Percentiles rank a stretch among this genome's conserved stretches.
Evolutionary conservation across 2,888 invertebrate species (phyloP).

Genomic region (Thymelicus lineola): DNA sequence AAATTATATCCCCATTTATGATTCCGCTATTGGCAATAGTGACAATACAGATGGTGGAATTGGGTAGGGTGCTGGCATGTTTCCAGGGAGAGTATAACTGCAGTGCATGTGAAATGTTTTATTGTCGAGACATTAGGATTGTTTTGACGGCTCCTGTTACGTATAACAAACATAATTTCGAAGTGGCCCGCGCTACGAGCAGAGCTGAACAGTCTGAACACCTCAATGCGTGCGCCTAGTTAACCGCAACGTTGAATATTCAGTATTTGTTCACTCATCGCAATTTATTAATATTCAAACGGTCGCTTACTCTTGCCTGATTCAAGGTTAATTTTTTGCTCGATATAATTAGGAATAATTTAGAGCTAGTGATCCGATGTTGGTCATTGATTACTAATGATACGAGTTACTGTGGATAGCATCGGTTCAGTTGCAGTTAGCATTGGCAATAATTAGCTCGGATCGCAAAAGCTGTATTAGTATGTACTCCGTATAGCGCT

Average conservation of each 20-base stretch:
- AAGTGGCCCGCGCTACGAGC: conserved; percentile 32
- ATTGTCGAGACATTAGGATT: conserved; percentile 22
- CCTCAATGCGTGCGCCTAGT: conserved; percentile 63
- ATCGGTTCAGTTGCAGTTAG: not conserved
- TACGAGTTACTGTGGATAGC: conserved; percentile 2
- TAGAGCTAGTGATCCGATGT: conserved; percentile 39
- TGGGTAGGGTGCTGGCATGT: conserved; percentile 26
- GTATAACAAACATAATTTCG: no score
- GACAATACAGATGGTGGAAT: conserved; percentile 29
- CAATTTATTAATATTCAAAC: conserved; percentile 73
- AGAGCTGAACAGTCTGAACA: not conserved
- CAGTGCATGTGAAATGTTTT: conserved; percentile 22
- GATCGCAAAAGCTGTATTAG: not conserved
- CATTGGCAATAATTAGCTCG: not conserved
- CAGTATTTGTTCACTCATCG: conserved; percentile 67
- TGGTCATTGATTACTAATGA: conserved; percentile 38
- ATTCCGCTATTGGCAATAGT: conserved; percentile 27
- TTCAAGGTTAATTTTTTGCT: conserved; percentile 75
- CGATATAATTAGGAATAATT: conserved; percentile 62
- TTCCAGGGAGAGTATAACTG: conserved; percentile 24
- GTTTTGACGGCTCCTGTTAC: conserved; percentile 21
- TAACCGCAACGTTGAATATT: conserved; percentile 78
- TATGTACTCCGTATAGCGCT: not conserved
- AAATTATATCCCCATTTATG: conserved; percentile 33
- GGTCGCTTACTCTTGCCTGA: conserved; percentile 68